Base-by-base conservation (phyloP, 1,140 invertebrate genomes). In the Neodiprion virginianus region DNA sequence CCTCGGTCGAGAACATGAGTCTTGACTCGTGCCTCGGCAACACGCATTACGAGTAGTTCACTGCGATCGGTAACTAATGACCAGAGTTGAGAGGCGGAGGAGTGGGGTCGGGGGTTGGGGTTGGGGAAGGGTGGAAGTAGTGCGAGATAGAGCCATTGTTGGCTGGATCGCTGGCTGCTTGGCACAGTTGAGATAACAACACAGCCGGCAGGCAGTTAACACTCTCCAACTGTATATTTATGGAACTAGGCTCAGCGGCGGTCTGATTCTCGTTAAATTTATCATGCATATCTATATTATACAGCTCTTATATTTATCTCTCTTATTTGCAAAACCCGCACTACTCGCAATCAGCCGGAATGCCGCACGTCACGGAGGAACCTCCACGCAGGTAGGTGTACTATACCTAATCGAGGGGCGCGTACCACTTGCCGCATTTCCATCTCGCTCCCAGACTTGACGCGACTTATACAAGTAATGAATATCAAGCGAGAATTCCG, bases 171-270 rank as follows among this genome's bases (percentile, higher is more conserved):
- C n/a, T 69, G 67, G 14, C 40, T 23, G 67, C 11, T 23, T 69
- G 67, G 11, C 23, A 23, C 7, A 47, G 67, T 69, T 23, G 21
- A 69, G 67, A 69, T 69, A 69, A 69, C 67, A 69, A 14, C 67
- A 12, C 21, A 47, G 40, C 12, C 14, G 40, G 14, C 67, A 69
- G 67, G 14, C 67, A 69, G 67, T 69, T 23, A 69, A 69, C 21
- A 21, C 67, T 69, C 9, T 8, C 67, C 0, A 47, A 69, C 67
- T 14, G 67, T 69, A 21, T 69, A 69, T 69, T 69, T 69, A 69
- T 69, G 67, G 67, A 21, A 23, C 7, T 11, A 69, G 21, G 12
- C 61, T 14, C 12, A 17, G 17, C 61, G 12, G 12, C 17, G 12
- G 61, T 65, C 61, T 47, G 11, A 69, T 47, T 14, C 17, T 47